Evolutionary conservation across 2,888 invertebrate genomes (phyloP), one percentile per base, ranked within the genome.

Genomic region (Lasioglossum zephyrum): DNA sequence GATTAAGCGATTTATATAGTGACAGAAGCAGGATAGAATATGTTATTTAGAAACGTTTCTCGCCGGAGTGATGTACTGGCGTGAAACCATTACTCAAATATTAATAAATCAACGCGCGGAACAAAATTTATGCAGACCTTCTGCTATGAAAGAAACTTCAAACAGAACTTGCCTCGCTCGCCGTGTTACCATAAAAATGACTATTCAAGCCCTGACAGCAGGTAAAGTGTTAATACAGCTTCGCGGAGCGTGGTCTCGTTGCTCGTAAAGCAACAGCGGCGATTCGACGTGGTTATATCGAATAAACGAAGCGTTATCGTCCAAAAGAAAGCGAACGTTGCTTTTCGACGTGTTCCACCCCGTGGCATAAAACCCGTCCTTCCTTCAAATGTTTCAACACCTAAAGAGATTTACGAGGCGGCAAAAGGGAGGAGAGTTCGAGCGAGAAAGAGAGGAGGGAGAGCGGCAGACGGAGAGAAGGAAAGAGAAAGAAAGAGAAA

Each of bases 351-450:
- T 9, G 73, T 57, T 74, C 84, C 82, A 78, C 26, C 73, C 69
- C 70, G 66, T 44, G 73, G 69, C 78, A 80, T 66, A 80, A 79
- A 88, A 79, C 72, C 77, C 82, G 81, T 79, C 75, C 73, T 83
- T 63, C 81, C 77, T 70, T 86, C 85, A 75, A 81, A 85, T 77
- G 89, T 93, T 92, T 93, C 92, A 92, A 92, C 92, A 90, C 91
- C 90, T 92, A 89, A 90, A 87, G 85, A 92, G 93, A 93, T 93
- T 93, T 93, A 93, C 91, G 92, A 92, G 92, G 89, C 89, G 91
- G 81, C 81, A 82, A 87, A 84, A 87, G 76, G 82, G 72, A 80
- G 72, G 82, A 39, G 49, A 76, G 63, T 36, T 69, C 79, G 39
- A 44, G 44, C 70, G 63, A 41, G 60, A 77, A 79, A 72, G 44